A percentile compares a stretch with the other conserved stretches of the same genome.
Conservation (phyloP, 2,797 vertebrate species). For the Catharus ustulatus region DNA sequence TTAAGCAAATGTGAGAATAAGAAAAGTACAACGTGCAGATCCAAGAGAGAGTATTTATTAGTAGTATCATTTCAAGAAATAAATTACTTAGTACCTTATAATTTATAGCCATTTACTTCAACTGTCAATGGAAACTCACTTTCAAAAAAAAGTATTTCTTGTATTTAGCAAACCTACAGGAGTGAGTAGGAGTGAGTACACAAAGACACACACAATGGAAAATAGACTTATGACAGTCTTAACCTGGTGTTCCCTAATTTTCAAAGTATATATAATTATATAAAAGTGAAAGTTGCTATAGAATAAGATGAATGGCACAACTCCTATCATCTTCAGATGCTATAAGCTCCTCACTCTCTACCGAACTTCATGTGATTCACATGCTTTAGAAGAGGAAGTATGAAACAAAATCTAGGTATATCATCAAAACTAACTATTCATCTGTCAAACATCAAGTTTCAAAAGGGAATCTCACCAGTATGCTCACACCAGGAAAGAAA, state of each 20-base stretch:
- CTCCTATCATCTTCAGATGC: not conserved
- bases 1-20: not conserved
- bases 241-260: not conserved
- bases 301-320: not conserved
- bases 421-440: not conserved
- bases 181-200: not conserved
- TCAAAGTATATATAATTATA: not conserved
- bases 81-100: not conserved
- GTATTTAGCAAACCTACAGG: not conserved
- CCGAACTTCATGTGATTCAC: rapidly evolving
- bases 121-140: not conserved
- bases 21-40: not conserved
- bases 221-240: not conserved
- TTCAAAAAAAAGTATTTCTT: not conserved
- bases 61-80: not conserved
- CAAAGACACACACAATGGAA: not conserved
- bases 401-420: not conserved
- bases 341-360: not conserved
- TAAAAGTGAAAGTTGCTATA: not conserved
- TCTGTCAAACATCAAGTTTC: not conserved
- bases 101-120: not conserved
- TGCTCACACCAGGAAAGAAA: not conserved
- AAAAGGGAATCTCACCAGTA: not conserved
- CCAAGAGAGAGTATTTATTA: not conserved
- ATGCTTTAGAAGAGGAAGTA: not conserved